phyloP scores from a whole-genome alignment of 2,888 invertebrate species.

The Linyphia triangularis region DNA sequence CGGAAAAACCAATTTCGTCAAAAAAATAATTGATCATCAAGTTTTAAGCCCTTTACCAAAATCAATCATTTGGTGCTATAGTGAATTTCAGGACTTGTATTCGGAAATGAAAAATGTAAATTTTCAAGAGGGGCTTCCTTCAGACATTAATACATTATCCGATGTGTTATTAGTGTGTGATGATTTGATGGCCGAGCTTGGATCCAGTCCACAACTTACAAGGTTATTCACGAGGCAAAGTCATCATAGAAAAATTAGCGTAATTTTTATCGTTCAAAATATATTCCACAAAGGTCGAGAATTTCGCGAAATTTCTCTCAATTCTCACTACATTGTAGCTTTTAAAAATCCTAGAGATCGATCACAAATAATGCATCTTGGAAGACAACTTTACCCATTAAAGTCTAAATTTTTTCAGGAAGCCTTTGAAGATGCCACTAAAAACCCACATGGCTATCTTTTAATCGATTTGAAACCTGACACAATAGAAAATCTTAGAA shows the following conservation, averaged over 20 bases:
- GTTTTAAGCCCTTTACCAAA: not conserved
- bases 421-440: too few relatives aligned
- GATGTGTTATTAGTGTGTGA: slow-evolving; percentile 13
- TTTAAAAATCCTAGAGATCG: slow-evolving; percentile 26
- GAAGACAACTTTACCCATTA: slow-evolving; percentile 16
- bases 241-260: slow-evolving; percentile 42
- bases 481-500: too few relatives aligned
- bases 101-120: not conserved
- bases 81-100: slow-evolving; percentile 31
- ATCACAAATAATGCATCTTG: not conserved
- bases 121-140: slow-evolving; percentile 10
- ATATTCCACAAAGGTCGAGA: slow-evolving; percentile 13
- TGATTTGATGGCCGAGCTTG: slow-evolving; percentile 52
- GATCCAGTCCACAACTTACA: slow-evolving; percentile 10
- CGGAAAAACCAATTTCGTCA: slow-evolving; percentile 56
- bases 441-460: too few relatives aligned
- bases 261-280: slow-evolving; percentile 64
- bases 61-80: slow-evolving; percentile 40
- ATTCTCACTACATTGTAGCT: slow-evolving; percentile 14
- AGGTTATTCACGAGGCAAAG: slow-evolving; percentile 54
- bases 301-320: slow-evolving; percentile 45
- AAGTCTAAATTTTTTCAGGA: not conserved
- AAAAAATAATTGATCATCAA: slow-evolving; percentile 29
- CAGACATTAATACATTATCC: not conserved
- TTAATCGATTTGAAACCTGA: too few relatives aligned